Evolutionary conservation across 2,888 invertebrate genomes (phyloP).

Genomic region (Drosophila ezoana): DNA sequence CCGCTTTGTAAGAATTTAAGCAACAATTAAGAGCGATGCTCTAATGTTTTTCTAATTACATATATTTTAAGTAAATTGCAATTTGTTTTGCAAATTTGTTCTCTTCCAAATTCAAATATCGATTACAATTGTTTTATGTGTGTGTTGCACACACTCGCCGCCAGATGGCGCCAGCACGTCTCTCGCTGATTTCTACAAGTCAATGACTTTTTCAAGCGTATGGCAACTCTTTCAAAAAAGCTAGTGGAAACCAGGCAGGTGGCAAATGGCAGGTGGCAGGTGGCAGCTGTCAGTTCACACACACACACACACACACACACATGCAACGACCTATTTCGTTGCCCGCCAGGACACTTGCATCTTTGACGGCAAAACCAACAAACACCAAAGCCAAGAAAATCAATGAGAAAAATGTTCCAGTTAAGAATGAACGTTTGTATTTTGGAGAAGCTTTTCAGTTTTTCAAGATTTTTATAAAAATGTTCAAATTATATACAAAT

Average conservation of each 20-base stretch:
- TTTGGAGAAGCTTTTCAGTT: too few relatives aligned
- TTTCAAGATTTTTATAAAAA: too few relatives aligned
- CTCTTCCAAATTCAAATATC: slow-evolving; percentile 15
- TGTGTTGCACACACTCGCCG: slow-evolving; percentile 19
- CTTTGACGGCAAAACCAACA: slow-evolving; percentile 10
- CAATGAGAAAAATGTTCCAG: neutral
- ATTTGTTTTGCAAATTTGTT: neutral
- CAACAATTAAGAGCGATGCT: too few relatives aligned
- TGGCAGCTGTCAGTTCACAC: slow-evolving; percentile 1
- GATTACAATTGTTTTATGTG: slow-evolving; percentile 22
- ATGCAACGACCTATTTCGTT: slow-evolving; percentile 37
- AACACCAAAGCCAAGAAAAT: too few relatives aligned
- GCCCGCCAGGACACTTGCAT: slow-evolving; percentile 28
- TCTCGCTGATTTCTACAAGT: slow-evolving; percentile 31
- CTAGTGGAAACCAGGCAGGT: slow-evolving; percentile 8
- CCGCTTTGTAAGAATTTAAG: too few relatives aligned
- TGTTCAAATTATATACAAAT: too few relatives aligned
- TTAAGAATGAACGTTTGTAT: neutral
- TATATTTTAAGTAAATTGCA: neutral
- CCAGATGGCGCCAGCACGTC: slow-evolving; percentile 47
- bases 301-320: neutral
- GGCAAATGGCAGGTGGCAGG: slow-evolving; percentile 6
- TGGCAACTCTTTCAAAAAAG: slow-evolving; percentile 18
- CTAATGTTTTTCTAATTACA: too few relatives aligned
- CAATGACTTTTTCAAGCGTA: slow-evolving; percentile 38